Percentiles rank a stretch among this genome's conserved stretches.
phyloP scores from a whole-genome alignment of 2,888 invertebrate genomes.

The Germaria angustata region DNA sequence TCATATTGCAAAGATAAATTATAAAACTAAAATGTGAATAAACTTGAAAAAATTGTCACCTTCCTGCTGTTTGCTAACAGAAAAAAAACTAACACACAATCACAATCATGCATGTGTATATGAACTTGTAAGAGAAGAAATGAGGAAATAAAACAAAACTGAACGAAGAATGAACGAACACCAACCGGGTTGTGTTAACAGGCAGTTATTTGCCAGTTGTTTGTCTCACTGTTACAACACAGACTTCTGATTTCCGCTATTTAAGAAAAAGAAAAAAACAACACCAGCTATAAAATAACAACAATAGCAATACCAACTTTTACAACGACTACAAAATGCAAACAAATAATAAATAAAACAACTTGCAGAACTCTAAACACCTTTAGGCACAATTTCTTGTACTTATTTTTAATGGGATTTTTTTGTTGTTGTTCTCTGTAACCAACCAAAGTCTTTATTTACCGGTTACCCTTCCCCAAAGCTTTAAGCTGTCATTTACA shows the following conservation, averaged over 20 bases:
- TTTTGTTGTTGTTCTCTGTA: neutral
- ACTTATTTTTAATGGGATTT: neutral
- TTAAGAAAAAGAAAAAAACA: conserved; percentile 46
- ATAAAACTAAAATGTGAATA: conserved; percentile 62
- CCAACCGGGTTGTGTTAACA: conserved; percentile 33
- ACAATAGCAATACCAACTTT: neutral
- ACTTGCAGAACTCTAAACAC: conserved; percentile 35
- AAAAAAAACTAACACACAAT: neutral
- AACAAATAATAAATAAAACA: conserved; percentile 27
- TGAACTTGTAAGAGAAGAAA: neutral
- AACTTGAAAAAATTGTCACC: conserved; percentile 64
- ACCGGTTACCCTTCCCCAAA: neutral
- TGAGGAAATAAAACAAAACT: neutral
- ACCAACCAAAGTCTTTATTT: neutral
- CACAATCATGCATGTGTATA: neutral
- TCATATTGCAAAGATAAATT: conserved; percentile 61
- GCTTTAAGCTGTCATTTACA: neutral
- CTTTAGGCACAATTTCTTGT: conserved; percentile 49
- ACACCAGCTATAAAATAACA: conserved; percentile 21
- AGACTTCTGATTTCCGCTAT: conserved; percentile 64
- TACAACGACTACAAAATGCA: neutral
- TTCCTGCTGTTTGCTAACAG: conserved; percentile 52
- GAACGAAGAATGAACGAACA: conserved; percentile 29
- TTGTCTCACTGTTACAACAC: conserved; percentile 56
- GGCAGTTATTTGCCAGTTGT: conserved; percentile 62